phyloP scores from a whole-genome alignment of 1,140 invertebrate genomes.

The Monomorium pharaonis region DNA sequence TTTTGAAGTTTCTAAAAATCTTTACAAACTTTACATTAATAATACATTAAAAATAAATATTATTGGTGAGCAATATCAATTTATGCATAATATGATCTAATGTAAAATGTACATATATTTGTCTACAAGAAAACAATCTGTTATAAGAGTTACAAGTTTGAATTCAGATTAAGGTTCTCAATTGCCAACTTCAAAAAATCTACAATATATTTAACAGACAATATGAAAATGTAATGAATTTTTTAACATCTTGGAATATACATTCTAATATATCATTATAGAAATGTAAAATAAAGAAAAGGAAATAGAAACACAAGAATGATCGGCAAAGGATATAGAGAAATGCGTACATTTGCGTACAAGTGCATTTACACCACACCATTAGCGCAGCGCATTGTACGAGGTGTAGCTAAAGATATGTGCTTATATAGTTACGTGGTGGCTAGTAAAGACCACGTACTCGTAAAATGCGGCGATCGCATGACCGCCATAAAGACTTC shows the following conservation, averaged over 20 bases:
- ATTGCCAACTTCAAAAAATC: no score
- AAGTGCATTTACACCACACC: neutral
- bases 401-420: neutral
- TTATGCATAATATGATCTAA: no score
- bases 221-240: neutral
- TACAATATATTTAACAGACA: neutral
- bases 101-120: no score
- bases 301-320: neutral
- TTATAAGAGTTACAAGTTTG: no score
- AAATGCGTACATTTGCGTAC: neutral
- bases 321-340: neutral
- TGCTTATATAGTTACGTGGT: constrained; percentile 34
- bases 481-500: constrained; percentile 73
- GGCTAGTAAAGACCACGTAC: constrained; percentile 56
- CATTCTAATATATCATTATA: neutral
- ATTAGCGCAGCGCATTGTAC: neutral
- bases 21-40: no score
- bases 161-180: no score
- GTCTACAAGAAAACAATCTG: no score
- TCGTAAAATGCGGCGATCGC: constrained; percentile 75
- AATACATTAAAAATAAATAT: no score
- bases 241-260: no score
- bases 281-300: neutral
- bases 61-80: no score
- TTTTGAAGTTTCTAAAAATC: no score